Percentiles rank a stretch among this genome's conserved stretches.
phyloP scores from a whole-genome alignment of 2,888 invertebrate species.

The Poecilus cupreus region DNA sequence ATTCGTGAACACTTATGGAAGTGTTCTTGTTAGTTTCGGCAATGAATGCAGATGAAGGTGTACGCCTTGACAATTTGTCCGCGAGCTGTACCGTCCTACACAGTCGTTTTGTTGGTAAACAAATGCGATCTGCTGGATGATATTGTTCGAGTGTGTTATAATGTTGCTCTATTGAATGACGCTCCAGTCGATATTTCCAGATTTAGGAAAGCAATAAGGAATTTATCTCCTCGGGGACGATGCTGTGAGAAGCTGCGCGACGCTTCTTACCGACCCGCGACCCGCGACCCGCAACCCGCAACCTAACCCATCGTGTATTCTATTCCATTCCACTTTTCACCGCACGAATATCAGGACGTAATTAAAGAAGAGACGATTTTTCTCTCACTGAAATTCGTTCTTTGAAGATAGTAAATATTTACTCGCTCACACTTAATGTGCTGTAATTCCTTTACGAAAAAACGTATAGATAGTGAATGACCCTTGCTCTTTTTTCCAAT shows the following conservation, averaged over 20 bases:
- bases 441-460: slow-evolving; percentile 27
- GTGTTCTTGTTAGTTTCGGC: slow-evolving; percentile 21
- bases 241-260: no score
- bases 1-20: slow-evolving; percentile 20
- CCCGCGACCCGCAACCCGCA: background rate
- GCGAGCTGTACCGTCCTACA: background rate
- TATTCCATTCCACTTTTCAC: slow-evolving; percentile 33
- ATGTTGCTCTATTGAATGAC: slow-evolving; percentile 29
- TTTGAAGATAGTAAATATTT: slow-evolving; percentile 45
- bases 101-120: background rate
- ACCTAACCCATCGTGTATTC: slow-evolving; percentile 36
- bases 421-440: slow-evolving; percentile 30
- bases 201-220: slow-evolving; percentile 37
- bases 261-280: background rate
- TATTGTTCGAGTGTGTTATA: background rate
- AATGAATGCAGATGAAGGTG: slow-evolving; percentile 17
- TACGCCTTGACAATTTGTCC: background rate
- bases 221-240: slow-evolving; percentile 43
- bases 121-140: background rate
- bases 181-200: slow-evolving; percentile 46
- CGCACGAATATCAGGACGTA: slow-evolving; percentile 46
- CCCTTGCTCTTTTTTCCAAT: background rate
- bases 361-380: slow-evolving; percentile 46
- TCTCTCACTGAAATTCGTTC: slow-evolving; percentile 14
- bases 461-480: slow-evolving; percentile 14